These are phyloP conservation scores for Alexandromys fortis DNA, from an alignment of 2,113 vertebrate species.

Conservation along the genomic window DNA sequence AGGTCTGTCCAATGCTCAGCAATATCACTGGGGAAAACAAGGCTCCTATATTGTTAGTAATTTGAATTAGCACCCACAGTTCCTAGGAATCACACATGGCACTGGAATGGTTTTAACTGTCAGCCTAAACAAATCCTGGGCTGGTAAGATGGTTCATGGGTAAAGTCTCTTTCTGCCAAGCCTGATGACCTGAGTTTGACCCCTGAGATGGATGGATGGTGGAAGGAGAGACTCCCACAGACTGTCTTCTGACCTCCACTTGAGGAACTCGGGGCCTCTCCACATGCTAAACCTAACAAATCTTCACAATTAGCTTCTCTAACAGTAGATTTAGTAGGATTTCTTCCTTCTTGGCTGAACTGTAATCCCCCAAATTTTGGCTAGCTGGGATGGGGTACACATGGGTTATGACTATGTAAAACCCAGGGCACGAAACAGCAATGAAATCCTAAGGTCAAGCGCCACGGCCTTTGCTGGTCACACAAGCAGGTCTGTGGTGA, in stretches of 20 bases:
- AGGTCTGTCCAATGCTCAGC: background rate
- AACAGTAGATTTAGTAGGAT: background rate
- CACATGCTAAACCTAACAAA: background rate
- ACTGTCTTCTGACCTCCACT: background rate
- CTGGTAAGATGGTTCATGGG: background rate
- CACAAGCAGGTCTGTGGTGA: background rate
- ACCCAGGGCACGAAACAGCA: slow-evolving; percentile 51
- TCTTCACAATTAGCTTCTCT: background rate
- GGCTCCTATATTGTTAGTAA: background rate
- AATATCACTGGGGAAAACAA: background rate
- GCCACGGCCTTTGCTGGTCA: background rate
- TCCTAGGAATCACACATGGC: background rate
- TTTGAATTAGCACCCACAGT: slow-evolving; percentile 2
- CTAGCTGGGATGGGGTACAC: background rate
- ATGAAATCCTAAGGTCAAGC: background rate
- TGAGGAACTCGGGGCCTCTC: background rate
- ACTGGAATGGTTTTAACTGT: background rate
- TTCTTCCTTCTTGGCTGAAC: background rate
- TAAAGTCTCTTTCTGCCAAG: background rate
- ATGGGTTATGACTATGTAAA: background rate
- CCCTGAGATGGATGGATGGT: background rate
- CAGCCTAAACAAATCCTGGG: slow-evolving; percentile 5
- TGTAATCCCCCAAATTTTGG: background rate
- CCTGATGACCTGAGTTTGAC: background rate
- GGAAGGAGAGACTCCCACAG: background rate